Base-by-base conservation (phyloP, 2,888 invertebrate genomes). In the Epinotia ramella region DNA sequence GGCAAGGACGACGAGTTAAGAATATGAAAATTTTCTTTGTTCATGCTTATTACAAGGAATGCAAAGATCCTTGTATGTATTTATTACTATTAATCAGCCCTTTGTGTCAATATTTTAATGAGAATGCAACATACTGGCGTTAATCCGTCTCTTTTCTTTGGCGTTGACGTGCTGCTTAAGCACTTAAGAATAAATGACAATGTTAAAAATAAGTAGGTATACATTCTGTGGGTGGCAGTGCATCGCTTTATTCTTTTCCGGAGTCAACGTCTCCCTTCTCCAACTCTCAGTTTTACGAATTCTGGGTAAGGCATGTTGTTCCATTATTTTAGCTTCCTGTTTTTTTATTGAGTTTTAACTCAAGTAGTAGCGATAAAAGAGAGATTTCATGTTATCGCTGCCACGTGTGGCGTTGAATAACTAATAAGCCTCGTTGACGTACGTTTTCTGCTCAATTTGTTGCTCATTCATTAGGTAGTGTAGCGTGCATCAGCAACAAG, bases 1-100 rank as follows among this genome's bases (percentile, higher is more conserved):
- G 73, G 78, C 89, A 87, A 88, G 89, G 88, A 84, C 84, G 83
- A 82, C 85, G 80, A 79, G 83, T 84, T 79, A 72, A 82, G 81
- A 82, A 86, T 84, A 85, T 82, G 83, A 80, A 83, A 81, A 80
- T 80, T 79, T 79, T 81, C 84, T 86, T 87, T 86, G 85, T 84
- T 83, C 83, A 80, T 79, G 77, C 77, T 76, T 65, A 75, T 49
- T 44, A 72, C 53, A 63, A 53, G 20, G 56, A 56, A 76, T 67
- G 67, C 62, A 60, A 75, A 75, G 66, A 63, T 53, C 62, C n/a
- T 60, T 66, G n/a, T 53, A 53, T 7, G 4, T 46, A 46, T 53
- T 53, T 7, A n/a, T 5, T 16, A 49, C 13, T 49, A 53, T 62
- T 74, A 33, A 74, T 71, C 66, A 57, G n/a, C 62, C 60, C 70